These are phyloP conservation scores for Brenthis hecate DNA, from an alignment of 2,888 invertebrate species.

Conservation along the genomic window DNA sequence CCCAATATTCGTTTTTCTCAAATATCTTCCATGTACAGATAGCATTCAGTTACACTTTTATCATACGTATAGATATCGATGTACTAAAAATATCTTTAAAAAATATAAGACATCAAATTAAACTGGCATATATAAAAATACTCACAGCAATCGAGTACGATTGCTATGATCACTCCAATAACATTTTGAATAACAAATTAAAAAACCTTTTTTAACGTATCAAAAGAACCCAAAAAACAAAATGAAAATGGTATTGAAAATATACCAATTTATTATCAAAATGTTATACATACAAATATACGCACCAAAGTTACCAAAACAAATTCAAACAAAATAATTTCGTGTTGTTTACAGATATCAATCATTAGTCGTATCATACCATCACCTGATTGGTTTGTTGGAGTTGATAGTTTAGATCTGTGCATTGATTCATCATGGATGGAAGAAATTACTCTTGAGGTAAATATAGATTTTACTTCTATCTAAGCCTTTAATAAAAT, in stretches of 20 bases:
- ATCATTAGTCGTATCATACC: slow-evolving; percentile 83
- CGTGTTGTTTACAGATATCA: slow-evolving; percentile 75
- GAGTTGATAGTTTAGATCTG: slow-evolving; percentile 83
- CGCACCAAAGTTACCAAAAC: background rate
- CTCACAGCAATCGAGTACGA: too few relatives aligned
- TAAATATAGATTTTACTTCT: slow-evolving; percentile 44
- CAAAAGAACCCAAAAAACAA: slow-evolving; percentile 7
- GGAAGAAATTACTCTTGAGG: slow-evolving; percentile 78
- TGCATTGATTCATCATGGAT: slow-evolving; percentile 83
- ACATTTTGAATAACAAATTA: too few relatives aligned
- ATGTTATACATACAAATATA: background rate
- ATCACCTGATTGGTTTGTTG: slow-evolving; percentile 87
- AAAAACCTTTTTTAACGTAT: too few relatives aligned
- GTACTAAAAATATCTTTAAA: too few relatives aligned
- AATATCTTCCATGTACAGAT: too few relatives aligned
- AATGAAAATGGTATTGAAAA: background rate
- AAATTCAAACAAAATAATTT: background rate
- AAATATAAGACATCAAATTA: too few relatives aligned
- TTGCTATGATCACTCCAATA: too few relatives aligned
- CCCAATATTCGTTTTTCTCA: too few relatives aligned
- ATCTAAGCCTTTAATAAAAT: too few relatives aligned
- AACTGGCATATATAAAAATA: too few relatives aligned
- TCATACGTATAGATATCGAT: too few relatives aligned
- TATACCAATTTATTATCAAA: background rate
- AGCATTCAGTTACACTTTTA: too few relatives aligned